Evolutionary conservation across 2,888 invertebrate genomes (phyloP), one percentile per base, ranked within the genome.

Genomic region (Lymantria dispar): DNA sequence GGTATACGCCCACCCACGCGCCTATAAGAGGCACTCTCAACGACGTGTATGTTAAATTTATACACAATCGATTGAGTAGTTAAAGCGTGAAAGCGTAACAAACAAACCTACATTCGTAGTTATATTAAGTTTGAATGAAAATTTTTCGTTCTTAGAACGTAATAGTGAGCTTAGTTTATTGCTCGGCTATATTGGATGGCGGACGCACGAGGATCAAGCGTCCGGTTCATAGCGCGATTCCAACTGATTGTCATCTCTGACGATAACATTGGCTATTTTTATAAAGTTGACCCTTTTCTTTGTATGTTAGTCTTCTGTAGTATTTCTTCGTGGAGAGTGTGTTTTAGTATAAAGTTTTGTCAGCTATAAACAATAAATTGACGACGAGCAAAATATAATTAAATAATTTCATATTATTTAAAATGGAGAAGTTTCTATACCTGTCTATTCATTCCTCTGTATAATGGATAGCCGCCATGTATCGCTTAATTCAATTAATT

Each of bases 201-300:
- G 39, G 52, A 45, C 40, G 41, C 45, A 37, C 39, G 30, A 39
- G 43, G 50, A 54, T 47, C 45, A 47, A 47, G 41, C 48, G 53
- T 58, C 52, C 60, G 54, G 53, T 56, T 56, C 55, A 67, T 70
- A 67, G 54, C 60, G 64, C 55, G 59, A 67, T 67, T 64, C 60
- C 50, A 54, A 54, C 64, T 63, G 75, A 72, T 73, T 70, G 60
- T 64, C 70, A 70, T 67, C 66, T 67, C 49, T 56, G 68, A 62
- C 70, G 62, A 67, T 71, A 68, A 60, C 66, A 65, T 68, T 66
- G 64, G 56, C 55, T 51, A 48, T 56, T 62, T 65, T 62, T 61
- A 60, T 52, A 51, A 50, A 61, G 53, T 45, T 60, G 67, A 67
- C 69, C 68, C 30, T 64, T 72, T 70, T 57, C 60, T 68, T 68